Percentiles rank a stretch among this genome's conserved stretches.
phyloP scores from a whole-genome alignment of 2,113 vertebrate species.

The Speoplatyrhinus poulsoni region DNA sequence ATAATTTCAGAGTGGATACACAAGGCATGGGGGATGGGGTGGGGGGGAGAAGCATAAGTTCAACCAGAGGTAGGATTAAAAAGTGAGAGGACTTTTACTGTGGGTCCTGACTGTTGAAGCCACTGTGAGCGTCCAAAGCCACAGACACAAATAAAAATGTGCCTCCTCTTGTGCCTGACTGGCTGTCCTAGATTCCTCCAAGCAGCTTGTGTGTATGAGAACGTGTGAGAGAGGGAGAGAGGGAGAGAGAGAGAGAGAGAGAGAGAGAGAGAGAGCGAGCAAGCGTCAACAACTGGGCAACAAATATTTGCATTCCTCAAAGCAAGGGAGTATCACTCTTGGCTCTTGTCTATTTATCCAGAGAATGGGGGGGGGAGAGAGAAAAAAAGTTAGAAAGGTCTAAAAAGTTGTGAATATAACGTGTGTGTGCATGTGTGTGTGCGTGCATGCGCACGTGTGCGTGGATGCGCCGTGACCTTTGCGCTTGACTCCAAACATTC shows the following conservation, averaged over 20 bases:
- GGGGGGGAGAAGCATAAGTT: slow-evolving; percentile 76
- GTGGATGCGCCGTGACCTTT: slow-evolving; percentile 70
- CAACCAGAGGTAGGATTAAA: slow-evolving; percentile 79
- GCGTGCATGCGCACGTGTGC: slow-evolving; percentile 8
- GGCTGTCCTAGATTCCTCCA: slow-evolving; percentile 60
- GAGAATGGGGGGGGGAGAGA: slow-evolving; percentile 24
- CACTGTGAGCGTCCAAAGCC: slow-evolving; percentile 20
- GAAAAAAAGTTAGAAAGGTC: slow-evolving; percentile 48
- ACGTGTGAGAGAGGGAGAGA: background rate
- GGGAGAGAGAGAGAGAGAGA: slow-evolving; percentile 6
- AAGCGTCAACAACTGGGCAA: slow-evolving; percentile 57
- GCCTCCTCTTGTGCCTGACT: slow-evolving; percentile 57
- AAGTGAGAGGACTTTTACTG: slow-evolving; percentile 65
- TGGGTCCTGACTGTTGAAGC: slow-evolving; percentile 42
- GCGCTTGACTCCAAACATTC: slow-evolving; percentile 69
- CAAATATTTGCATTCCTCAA: slow-evolving; percentile 69
- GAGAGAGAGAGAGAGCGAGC: slow-evolving; percentile 41
- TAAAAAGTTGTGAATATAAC: slow-evolving; percentile 49
- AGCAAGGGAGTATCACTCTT: slow-evolving; percentile 55
- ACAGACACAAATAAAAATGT: slow-evolving; percentile 52
- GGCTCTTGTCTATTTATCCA: slow-evolving; percentile 56
- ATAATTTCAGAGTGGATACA: slow-evolving; percentile 83
- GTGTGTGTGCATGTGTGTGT: slow-evolving; percentile 17
- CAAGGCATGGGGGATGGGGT: slow-evolving; percentile 57
- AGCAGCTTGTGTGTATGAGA: slow-evolving; percentile 38